Conservation (phyloP, 2,797 vertebrate species). For the Centroberyx gerrardi region DNA sequence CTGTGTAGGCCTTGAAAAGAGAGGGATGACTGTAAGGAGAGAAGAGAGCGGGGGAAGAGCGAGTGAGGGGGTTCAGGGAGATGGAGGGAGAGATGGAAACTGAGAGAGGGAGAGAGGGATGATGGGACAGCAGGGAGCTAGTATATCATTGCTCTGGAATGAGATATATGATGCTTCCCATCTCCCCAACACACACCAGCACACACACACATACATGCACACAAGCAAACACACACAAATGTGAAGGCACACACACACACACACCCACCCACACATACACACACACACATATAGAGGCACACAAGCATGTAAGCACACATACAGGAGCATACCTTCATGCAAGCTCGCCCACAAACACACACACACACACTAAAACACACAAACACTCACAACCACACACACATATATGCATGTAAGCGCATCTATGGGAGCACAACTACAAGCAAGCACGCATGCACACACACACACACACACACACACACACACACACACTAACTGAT, state of each 20-base stretch:
- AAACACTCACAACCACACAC: neutral
- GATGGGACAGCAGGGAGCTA: slow-evolving; percentile 39
- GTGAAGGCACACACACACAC: slow-evolving; percentile 20
- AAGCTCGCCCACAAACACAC: neutral
- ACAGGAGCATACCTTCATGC: neutral
- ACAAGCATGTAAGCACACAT: neutral
- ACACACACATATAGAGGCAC: neutral
- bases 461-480: slow-evolving; percentile 1
- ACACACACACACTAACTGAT: slow-evolving; percentile 1
- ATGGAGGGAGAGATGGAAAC: slow-evolving; percentile 31
- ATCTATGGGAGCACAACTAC: neutral
- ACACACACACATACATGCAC: slow-evolving; percentile 2
- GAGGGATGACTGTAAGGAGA: neutral
- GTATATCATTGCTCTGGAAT: slow-evolving; percentile 48
- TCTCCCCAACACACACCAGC: slow-evolving; percentile 2
- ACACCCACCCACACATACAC: slow-evolving; percentile 10
- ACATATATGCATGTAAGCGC: neutral
- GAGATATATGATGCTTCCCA: slow-evolving; percentile 43
- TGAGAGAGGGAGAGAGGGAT: slow-evolving; percentile 28
- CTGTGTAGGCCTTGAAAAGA: slow-evolving; percentile 1
- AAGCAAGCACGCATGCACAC: neutral
- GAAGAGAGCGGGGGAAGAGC: no score
- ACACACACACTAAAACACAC: neutral
- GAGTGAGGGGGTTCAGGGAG: slow-evolving; percentile 28
- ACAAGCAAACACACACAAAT: neutral